Percentiles rank a stretch among this genome's conserved stretches.
These are phyloP conservation scores for Nanger granti DNA, from an alignment of 2,113 vertebrate genomes.

Conservation along the genomic window DNA sequence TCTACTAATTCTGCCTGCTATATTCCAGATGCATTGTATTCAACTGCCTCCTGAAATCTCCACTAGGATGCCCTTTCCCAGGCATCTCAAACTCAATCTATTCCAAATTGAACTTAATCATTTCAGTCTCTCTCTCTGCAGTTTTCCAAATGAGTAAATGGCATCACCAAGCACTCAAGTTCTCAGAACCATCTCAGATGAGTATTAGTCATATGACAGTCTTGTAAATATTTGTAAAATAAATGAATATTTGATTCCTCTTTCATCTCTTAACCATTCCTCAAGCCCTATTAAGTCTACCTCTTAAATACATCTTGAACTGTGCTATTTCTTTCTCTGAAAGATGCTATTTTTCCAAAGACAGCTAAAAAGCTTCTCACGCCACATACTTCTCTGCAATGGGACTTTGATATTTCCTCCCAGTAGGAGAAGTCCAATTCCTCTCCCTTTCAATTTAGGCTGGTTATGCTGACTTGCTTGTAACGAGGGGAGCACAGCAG, in stretches of 20 bases:
- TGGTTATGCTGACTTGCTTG: background rate
- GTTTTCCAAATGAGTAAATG: background rate
- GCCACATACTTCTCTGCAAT: background rate
- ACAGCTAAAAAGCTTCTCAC: background rate
- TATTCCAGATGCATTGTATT: background rate
- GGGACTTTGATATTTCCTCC: background rate
- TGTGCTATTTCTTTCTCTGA: background rate
- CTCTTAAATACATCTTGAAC: background rate
- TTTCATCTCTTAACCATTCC: background rate
- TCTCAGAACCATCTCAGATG: background rate
- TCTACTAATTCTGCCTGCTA: background rate
- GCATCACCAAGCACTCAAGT: background rate
- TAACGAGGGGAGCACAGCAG: background rate
- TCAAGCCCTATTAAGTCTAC: background rate
- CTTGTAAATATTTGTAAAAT: background rate
- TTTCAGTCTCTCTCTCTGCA: background rate
- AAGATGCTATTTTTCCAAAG: slow-evolving; percentile 1
- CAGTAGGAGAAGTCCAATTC: background rate
- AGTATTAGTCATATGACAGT: background rate
- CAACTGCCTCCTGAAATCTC: background rate
- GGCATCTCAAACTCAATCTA: background rate
- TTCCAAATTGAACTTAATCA: background rate
- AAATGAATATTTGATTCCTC: background rate
- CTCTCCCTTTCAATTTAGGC: background rate
- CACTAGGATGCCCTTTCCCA: background rate